Conservation (phyloP, 2,888 invertebrate genomes). For the Drosophila subsilvestris region DNA sequence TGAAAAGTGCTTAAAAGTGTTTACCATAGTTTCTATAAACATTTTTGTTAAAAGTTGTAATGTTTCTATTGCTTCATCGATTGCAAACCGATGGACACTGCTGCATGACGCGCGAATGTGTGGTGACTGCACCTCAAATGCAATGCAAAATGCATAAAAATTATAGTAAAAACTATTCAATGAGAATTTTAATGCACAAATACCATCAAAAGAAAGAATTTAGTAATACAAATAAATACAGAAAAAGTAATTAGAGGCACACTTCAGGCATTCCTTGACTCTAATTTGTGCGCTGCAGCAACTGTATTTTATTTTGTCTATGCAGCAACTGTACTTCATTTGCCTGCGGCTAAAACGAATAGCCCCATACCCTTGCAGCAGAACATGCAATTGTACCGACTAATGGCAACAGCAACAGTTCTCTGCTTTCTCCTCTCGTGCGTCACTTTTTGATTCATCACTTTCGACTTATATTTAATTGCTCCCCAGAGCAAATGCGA, state of each 20-base stretch:
- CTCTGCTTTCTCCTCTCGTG: conserved; percentile 1
- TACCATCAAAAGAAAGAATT: not conserved
- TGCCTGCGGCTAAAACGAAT: not conserved
- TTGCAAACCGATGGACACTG: not conserved
- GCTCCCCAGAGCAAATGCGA: conserved; percentile 32
- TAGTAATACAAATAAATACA: not conserved
- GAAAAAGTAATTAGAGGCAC: not conserved
- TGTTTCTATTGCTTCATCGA: not conserved
- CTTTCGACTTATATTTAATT: conserved; percentile 46
- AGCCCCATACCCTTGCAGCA: too few relatives aligned
- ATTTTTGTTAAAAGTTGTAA: too few relatives aligned
- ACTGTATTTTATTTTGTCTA: not conserved
- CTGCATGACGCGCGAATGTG: not conserved
- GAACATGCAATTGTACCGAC: not conserved
- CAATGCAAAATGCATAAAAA: not conserved
- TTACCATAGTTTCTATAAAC: too few relatives aligned
- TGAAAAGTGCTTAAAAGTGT: not conserved
- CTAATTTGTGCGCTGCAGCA: not conserved
- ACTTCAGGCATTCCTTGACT: not conserved
- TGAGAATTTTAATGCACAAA: not conserved
- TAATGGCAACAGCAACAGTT: not conserved
- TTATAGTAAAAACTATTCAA: too few relatives aligned
- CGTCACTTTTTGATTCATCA: conserved; percentile 41
- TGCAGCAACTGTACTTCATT: not conserved
- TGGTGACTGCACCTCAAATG: not conserved